A percentile compares a stretch with the other conserved stretches of the same genome.
These are phyloP conservation scores for Villa cingulata DNA, from an alignment of 2,888 invertebrate species.

Conservation along the genomic window DNA sequence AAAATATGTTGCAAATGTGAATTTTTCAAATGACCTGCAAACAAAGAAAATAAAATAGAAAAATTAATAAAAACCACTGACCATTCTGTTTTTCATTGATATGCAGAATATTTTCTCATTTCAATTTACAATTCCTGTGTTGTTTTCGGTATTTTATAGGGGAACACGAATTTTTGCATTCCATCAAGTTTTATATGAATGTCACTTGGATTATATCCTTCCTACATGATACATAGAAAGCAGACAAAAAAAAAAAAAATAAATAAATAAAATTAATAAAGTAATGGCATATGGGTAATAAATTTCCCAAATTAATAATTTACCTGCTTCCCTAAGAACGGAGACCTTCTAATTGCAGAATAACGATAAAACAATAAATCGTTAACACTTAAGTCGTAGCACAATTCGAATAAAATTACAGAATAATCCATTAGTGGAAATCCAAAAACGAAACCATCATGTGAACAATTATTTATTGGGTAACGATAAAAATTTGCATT, in stretches of 20 bases:
- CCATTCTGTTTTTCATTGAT: too few relatives aligned
- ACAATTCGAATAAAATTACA: neutral
- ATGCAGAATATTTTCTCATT: too few relatives aligned
- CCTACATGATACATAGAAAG: too few relatives aligned
- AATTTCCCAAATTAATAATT: too few relatives aligned
- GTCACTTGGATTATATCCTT: neutral
- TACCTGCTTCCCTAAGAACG: neutral
- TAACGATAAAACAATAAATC: neutral
- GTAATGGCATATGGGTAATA: too few relatives aligned
- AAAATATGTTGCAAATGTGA: neutral
- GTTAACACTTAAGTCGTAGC: neutral
- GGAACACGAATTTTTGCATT: neutral
- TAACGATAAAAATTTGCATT: neutral
- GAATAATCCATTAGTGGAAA: neutral
- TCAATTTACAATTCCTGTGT: too few relatives aligned
- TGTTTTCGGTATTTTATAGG: too few relatives aligned
- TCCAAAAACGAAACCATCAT: neutral
- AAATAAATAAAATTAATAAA: too few relatives aligned
- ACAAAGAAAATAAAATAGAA: neutral
- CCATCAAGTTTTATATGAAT: neutral
- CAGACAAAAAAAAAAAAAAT: too few relatives aligned
- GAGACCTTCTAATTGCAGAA: neutral
- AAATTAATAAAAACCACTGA: neutral
- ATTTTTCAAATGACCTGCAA: neutral
- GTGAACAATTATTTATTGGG: neutral